Evolutionary conservation across 2,113 vertebrate species (phyloP).

Genomic region (Oreotrochilus melanogaster): DNA sequence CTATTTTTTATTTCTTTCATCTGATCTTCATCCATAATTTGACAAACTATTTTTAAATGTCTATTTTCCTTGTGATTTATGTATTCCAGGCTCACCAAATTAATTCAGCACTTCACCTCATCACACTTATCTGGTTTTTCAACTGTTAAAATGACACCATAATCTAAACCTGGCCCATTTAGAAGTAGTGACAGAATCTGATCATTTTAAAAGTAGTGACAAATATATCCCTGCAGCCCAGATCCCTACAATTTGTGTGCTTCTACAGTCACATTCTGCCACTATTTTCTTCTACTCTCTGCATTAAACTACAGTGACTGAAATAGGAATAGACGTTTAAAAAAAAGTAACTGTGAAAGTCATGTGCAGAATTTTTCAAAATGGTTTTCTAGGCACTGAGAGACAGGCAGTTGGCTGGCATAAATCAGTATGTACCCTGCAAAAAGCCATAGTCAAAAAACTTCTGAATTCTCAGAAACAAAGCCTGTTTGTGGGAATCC

Average conservation of each 20-base stretch:
- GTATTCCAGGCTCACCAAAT: conserved; percentile 19
- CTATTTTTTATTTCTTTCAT: conserved; percentile 64
- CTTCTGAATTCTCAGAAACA: neutral
- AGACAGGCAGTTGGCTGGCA: neutral
- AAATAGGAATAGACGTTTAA: neutral
- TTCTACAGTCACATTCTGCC: neutral
- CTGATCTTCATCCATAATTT: conserved; percentile 51
- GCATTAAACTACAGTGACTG: neutral
- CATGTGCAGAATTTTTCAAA: neutral
- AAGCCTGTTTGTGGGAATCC: neutral
- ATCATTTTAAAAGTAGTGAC: neutral
- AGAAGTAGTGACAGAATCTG: neutral
- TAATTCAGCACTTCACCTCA: neutral
- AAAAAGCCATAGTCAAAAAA: neutral
- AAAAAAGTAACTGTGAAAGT: neutral
- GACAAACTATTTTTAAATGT: conserved; percentile 48
- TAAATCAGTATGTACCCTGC: accelerated
- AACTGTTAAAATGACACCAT: neutral
- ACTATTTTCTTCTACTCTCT: neutral
- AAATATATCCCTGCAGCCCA: neutral
- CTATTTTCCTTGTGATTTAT: conserved; percentile 52
- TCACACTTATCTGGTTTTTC: neutral
- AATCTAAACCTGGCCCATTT: accelerated
- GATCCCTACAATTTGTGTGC: neutral
- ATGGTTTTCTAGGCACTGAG: accelerated